phyloP scores from a whole-genome alignment of 1,140 invertebrate species.

The Drosophila littoralis region DNA sequence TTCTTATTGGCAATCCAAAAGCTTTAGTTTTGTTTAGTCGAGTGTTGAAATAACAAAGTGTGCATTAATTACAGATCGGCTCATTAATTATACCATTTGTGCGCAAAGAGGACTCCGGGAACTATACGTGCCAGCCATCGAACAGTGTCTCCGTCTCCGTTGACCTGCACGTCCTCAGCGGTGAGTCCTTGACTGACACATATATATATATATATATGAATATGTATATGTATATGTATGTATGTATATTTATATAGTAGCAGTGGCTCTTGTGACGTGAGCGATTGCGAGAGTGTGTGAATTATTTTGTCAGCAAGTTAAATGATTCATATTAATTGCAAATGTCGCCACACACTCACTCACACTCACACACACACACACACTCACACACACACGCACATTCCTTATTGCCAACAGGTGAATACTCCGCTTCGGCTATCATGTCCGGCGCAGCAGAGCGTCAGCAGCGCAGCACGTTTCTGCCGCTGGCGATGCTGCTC shows the following conservation, averaged over 20 bases:
- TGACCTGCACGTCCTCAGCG: conserved; percentile 82
- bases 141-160: conserved; percentile 81
- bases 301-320: conserved; percentile 57
- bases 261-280: conserved; percentile 15
- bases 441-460: conserved; percentile 67
- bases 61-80: conserved; percentile 77
- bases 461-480: conserved; percentile 52
- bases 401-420: conserved; percentile 75
- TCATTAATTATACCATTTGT: conserved; percentile 89
- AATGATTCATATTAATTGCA: conserved; percentile 81
- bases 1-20: too few relatives aligned
- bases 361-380: conserved; percentile 13
- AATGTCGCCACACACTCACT: conserved; percentile 49
- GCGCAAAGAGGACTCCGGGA: conserved; percentile 82
- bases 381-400: conserved; percentile 2
- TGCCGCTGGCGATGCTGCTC: conserved; percentile 49
- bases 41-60: conserved; percentile 41
- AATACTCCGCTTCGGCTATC: conserved; percentile 84
- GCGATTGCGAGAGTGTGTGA: conserved; percentile 45
- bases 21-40: conserved; percentile 5
- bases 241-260: conserved; percentile 2
- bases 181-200: conserved; percentile 53
- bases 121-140: conserved; percentile 83
- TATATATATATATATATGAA: not conserved
- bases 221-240: not conserved